Base-by-base conservation (phyloP, 2,797 vertebrate species). In the Xenops minutus region DNA sequence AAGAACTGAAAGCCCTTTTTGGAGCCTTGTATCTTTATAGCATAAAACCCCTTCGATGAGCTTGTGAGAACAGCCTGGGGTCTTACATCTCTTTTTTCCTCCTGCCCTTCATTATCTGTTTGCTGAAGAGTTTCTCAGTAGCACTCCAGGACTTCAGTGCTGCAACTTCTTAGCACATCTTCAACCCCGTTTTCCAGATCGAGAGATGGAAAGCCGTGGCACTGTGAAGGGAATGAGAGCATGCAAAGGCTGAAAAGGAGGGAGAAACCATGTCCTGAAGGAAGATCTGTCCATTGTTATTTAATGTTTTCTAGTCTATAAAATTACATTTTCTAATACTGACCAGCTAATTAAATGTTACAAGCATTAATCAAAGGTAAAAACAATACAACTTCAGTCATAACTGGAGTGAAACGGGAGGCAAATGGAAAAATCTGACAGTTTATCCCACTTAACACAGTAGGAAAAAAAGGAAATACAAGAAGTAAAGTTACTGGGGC, bases 51-150 rank as follows among this genome's bases (percentile, higher is more conserved):
- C 29, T 41, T 41, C 5, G 2, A 30, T 22, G 37, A 62, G 29
- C 59, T 62, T 30, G 19, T 30, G 59, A 41, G 13, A 30, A 41
- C 27, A 61, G 37, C 52, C 18, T 54, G 30, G 30, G 30, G 29
- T 30, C 19, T 41, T 14, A 41, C 29, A 63, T 11, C 12, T 81
- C 18, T 67, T 87, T 84, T 36, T 20, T 66, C 3, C 27, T 74
- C 7, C 22, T 75, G 10, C 12, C 0, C 2, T 10, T 91, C 2
- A 0, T 51, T 41, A 39, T 6, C 14, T 39, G 1, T 41, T 37
- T 77, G 5, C 18, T 86, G 37, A 79, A 75, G 34, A 58, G 10
- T 44, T 67, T 55, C 24, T 44, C 43, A 43, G 8, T 36, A 56
- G 7, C 6, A n/a, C 5, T 39, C 12, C 46, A 73, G 23, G 12